Evolutionary conservation across 2,888 invertebrate species (phyloP), one percentile per base, ranked within the genome.

Genomic region (Drosophila putrida): DNA sequence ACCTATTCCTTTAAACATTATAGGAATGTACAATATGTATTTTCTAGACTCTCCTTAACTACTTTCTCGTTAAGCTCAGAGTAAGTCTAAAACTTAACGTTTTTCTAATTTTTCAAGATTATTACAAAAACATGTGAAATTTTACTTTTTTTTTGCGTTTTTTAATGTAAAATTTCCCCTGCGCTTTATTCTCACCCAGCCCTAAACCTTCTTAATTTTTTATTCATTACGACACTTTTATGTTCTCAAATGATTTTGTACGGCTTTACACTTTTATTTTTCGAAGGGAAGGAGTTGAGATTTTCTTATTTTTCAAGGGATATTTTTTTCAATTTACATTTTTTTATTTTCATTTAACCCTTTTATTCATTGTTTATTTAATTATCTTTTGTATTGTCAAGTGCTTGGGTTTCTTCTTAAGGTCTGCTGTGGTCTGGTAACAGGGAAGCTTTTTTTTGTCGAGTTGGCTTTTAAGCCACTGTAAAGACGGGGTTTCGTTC

Each of bases 381-480:
- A 85, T 85, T 85, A 85, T 85, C 72, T 71, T 84, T 80, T 81
- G 80, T 83, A 80, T 84, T 86, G 82, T 87, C 84, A 85, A 85
- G 84, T 82, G 86, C 82, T 70, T 76, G 73, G 75, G 35, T 71
- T 64, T 61, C 66, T 47, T 49, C 51, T 46, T 15, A 58, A 43
- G 60, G 61, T 39, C 54, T 27, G 55, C 35, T 36, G 64, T 77
- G 77, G 74, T 65, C 67, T 65, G 57, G 43, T 41, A 53, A 53
- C 36, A 36, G 57, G 46, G 39, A 46, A 38, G 60, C 15, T 44
- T 20, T 20, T 25, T 44, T 55, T 35, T 13, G 36, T 71, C n/a
- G 28, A 75, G 58, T 67, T 71, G 67, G 63, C 68, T 63, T 67
- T 60, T 67, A 31, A 43, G 60, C 49, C 57, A 59, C 31, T 61